Evolutionary conservation across 2,888 invertebrate species (phyloP).

Genomic region (Aelia acuminata): DNA sequence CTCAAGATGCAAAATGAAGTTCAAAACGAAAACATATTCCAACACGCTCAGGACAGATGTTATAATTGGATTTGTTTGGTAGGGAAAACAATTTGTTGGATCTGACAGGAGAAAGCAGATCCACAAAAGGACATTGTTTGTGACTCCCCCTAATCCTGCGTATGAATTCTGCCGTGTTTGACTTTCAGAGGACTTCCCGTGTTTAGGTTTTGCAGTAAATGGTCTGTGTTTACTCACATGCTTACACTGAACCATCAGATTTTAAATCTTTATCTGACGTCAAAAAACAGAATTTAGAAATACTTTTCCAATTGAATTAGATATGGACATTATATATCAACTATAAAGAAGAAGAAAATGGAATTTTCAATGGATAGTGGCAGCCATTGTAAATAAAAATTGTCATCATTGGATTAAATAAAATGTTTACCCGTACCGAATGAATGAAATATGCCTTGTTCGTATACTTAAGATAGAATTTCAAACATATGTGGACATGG

Average conservation of each 20-base stretch:
- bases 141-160: not conserved
- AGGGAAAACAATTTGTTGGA: slow-evolving; percentile 18
- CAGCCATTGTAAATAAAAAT: no score
- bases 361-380: no score
- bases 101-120: slow-evolving; percentile 18
- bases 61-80: slow-evolving; percentile 28
- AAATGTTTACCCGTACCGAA: no score
- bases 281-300: not conserved
- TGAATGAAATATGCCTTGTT: no score
- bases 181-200: no score
- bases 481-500: no score
- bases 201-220: not conserved
- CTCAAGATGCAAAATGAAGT: not conserved
- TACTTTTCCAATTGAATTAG: not conserved
- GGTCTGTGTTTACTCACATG: not conserved
- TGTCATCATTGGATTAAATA: no score
- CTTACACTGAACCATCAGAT: not conserved
- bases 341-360: no score
- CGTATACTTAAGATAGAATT: no score
- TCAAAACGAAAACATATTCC: not conserved
- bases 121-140: slow-evolving; percentile 28
- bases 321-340: no score
- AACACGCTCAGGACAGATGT: not conserved
- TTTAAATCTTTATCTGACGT: not conserved
- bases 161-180: slow-evolving; percentile 3